A percentile compares a stretch with the other conserved stretches of the same genome.
Evolutionary conservation across 2,888 invertebrate species (phyloP).

Genomic region (Alcis repandata): DNA sequence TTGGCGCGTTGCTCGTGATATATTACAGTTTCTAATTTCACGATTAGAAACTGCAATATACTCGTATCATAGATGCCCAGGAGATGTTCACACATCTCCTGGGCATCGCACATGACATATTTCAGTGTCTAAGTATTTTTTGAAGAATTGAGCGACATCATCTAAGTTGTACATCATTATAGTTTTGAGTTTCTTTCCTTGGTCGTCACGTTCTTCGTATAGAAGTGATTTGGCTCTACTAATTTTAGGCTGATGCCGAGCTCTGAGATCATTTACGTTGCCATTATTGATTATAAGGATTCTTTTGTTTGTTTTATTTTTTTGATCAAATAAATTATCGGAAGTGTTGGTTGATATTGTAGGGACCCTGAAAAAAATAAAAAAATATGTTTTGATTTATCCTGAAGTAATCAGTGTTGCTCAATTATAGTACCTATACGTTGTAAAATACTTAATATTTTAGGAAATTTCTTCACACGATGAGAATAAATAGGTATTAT

Average conservation of each 20-base stretch:
- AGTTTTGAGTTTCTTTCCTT: slow-evolving; percentile 51
- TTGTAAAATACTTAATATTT: too few relatives aligned
- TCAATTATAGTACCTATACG: too few relatives aligned
- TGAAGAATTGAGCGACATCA: slow-evolving; percentile 66
- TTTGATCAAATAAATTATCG: neutral
- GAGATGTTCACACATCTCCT: neutral
- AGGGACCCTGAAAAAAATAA: neutral
- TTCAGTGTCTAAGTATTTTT: slow-evolving; percentile 57
- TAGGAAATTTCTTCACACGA: too few relatives aligned
- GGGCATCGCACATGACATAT: slow-evolving; percentile 59
- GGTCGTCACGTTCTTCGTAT: slow-evolving; percentile 61
- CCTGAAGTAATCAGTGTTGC: too few relatives aligned
- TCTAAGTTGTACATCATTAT: slow-evolving; percentile 61
- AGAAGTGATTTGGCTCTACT: slow-evolving; percentile 49
- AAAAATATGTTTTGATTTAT: neutral
- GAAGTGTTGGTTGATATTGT: neutral
- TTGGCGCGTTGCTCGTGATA: too few relatives aligned
- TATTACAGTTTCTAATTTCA: too few relatives aligned
- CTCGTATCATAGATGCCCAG: too few relatives aligned
- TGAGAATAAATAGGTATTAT: too few relatives aligned
- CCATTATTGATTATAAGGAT: slow-evolving; percentile 34
- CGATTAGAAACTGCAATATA: too few relatives aligned
- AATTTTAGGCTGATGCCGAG: neutral
- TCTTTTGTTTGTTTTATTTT: slow-evolving; percentile 6
- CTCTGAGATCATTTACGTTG: neutral